A percentile compares a stretch with the other conserved stretches of the same genome.
phyloP scores from a whole-genome alignment of 2,113 vertebrate species.

The Neolamprologus ventralis region DNA sequence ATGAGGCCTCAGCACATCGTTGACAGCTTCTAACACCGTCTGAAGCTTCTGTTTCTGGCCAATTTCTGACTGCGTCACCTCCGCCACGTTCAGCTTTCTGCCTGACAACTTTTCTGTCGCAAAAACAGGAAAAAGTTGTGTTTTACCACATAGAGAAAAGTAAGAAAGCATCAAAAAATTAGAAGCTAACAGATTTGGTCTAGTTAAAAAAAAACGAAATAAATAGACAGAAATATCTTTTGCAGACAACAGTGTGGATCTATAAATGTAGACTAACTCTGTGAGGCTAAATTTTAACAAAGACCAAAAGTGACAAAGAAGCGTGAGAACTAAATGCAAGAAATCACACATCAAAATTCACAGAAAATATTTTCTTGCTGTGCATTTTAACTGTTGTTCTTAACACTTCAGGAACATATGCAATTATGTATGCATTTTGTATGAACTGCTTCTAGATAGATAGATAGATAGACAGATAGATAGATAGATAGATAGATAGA shows the following conservation, averaged over 20 bases:
- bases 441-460: not conserved
- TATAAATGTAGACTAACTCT: not conserved
- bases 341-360: not conserved
- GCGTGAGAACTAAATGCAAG: not conserved
- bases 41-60: slow-evolving; percentile 96
- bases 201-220: not conserved
- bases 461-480: not conserved
- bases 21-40: slow-evolving; percentile 87
- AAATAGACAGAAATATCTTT: not conserved
- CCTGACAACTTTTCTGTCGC: slow-evolving; percentile 82
- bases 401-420: not conserved
- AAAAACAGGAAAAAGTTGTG: not conserved
- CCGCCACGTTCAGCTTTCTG: slow-evolving; percentile 88
- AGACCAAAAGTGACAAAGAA: not conserved
- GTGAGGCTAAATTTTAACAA: not conserved
- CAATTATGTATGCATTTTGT: not conserved
- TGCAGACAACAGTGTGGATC: not conserved
- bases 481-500: too few species aligned
- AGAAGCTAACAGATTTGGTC: not conserved
- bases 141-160: not conserved
- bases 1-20: slow-evolving; percentile 81
- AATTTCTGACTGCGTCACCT: slow-evolving; percentile 94
- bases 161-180: not conserved
- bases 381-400: not conserved
- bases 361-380: not conserved